Percentiles rank a stretch among this genome's conserved stretches.
Evolutionary conservation across 2,888 invertebrate genomes (phyloP).

Genomic region (Orthonychiurus folsomi): DNA sequence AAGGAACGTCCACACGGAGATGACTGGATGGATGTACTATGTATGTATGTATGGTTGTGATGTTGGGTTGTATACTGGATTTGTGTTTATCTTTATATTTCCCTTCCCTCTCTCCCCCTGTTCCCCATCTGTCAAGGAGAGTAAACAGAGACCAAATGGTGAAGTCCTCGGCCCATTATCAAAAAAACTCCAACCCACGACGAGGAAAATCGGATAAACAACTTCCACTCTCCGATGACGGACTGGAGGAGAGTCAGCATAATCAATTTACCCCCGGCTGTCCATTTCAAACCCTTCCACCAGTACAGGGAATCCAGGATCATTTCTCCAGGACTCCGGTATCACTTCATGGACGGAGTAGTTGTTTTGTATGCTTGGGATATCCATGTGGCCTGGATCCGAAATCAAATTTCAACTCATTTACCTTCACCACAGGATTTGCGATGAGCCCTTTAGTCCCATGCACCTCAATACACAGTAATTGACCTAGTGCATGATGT

Average conservation of each 20-base stretch:
- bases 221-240: not conserved
- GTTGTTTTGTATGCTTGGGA: too few relatives aligned
- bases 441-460: too few relatives aligned
- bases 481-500: too few relatives aligned
- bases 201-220: conserved; percentile 10
- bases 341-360: too few relatives aligned
- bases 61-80: not conserved
- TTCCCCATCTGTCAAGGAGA: conserved; percentile 42
- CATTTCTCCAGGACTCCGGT: too few relatives aligned
- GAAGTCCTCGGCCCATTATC: not conserved
- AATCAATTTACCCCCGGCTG: conserved; percentile 11
- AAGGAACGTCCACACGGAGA: not conserved
- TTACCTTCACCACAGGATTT: too few relatives aligned
- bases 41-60: not conserved
- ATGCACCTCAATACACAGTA: too few relatives aligned
- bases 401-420: too few relatives aligned
- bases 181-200: not conserved
- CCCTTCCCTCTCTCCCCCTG: conserved; percentile 26
- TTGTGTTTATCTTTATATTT: not conserved
- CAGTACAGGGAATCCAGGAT: too few relatives aligned
- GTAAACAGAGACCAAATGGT: conserved; percentile 42
- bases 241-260: conserved; percentile 2
- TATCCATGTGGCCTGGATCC: too few relatives aligned
- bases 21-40: not conserved
- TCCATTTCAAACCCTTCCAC: too few relatives aligned